These are phyloP conservation scores for Drosophila silvestris DNA, from an alignment of 2,888 invertebrate genomes.

Conservation along the genomic window DNA sequence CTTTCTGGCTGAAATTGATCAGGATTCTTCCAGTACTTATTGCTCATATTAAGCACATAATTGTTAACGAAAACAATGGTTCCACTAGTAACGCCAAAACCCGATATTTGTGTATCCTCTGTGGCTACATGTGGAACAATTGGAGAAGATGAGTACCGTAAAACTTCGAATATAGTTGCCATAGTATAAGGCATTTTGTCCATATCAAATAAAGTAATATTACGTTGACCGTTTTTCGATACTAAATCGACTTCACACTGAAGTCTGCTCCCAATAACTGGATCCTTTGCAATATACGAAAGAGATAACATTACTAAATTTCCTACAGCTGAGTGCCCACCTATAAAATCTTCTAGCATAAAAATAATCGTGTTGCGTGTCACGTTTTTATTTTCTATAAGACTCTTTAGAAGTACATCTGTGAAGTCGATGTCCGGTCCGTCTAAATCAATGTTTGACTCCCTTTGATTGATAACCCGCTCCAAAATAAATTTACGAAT, in stretches of 20 bases:
- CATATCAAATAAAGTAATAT: constrained; percentile 89
- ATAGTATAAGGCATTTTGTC: constrained; percentile 91
- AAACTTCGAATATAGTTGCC: constrained; percentile 92
- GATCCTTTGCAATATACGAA: constrained; percentile 89
- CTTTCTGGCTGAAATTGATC: constrained; percentile 91
- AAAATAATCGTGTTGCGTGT: constrained; percentile 92
- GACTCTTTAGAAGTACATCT: constrained; percentile 90
- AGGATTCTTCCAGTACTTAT: constrained; percentile 91
- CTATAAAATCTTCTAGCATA: constrained; percentile 94
- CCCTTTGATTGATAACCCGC: constrained; percentile 88
- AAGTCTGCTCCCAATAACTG: constrained; percentile 88
- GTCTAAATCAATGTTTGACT: constrained; percentile 86
- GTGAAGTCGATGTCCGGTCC: constrained; percentile 91
- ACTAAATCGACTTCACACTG: constrained; percentile 89
- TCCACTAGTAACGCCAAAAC: constrained; percentile 90
- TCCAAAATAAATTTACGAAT: constrained; percentile 91
- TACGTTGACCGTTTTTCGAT: constrained; percentile 86
- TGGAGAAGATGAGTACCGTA: constrained; percentile 93
- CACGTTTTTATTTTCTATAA: constrained; percentile 88
- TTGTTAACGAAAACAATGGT: constrained; percentile 94
- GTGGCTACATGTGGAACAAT: constrained; percentile 96
- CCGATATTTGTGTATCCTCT: constrained; percentile 90
- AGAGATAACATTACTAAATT: constrained; percentile 92
- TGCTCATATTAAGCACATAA: constrained; percentile 91
- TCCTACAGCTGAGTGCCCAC: constrained; percentile 95